Evolutionary conservation across 2,888 invertebrate genomes (phyloP).

Genomic region (Adineta ricciae): DNA sequence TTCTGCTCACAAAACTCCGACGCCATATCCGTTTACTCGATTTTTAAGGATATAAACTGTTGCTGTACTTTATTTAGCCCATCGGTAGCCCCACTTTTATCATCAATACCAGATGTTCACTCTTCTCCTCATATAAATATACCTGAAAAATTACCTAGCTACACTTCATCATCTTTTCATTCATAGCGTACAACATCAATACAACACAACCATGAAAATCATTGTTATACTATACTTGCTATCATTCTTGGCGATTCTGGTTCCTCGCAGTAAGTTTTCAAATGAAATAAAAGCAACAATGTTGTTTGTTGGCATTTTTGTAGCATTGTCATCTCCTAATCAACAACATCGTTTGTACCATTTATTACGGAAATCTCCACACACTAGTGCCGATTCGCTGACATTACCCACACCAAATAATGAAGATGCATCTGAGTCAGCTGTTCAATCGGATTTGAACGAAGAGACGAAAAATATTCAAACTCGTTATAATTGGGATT

Average conservation of each 20-base stretch:
- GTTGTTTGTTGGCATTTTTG: neutral
- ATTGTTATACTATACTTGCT: neutral
- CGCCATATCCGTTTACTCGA: neutral
- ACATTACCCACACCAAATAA: neutral
- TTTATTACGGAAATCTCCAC: neutral
- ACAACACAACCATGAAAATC: neutral
- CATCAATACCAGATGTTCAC: neutral
- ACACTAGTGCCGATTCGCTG: neutral
- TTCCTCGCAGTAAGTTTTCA: neutral
- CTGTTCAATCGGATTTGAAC: neutral
- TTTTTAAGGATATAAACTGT: neutral
- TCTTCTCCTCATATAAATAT: neutral
- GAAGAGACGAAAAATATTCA: neutral
- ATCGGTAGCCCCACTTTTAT: neutral
- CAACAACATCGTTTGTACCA: neutral
- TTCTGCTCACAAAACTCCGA: neutral
- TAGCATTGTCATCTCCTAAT: neutral
- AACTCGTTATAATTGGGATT: neutral
- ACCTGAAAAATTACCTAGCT: neutral
- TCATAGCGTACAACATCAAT: neutral
- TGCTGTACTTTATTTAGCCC: neutral
- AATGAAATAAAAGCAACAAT: neutral
- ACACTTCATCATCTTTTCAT: neutral
- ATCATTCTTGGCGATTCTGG: neutral
- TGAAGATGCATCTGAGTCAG: neutral